phyloP scores from a whole-genome alignment of 92 coral and sea anemone species.

The Anthopleura xanthogrammica region DNA sequence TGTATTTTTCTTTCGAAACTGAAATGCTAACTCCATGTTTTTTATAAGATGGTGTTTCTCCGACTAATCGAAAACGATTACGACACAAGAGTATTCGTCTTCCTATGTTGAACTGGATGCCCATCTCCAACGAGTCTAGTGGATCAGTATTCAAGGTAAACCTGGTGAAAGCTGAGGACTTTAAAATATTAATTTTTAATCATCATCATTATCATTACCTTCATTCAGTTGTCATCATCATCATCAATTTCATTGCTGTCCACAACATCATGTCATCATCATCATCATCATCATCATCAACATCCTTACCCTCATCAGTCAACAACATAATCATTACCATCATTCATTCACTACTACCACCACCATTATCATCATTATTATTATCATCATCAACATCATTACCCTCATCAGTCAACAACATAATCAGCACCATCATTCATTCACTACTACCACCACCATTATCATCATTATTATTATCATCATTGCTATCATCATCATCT shows the following conservation, averaged over 20 bases:
- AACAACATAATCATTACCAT: too few species aligned
- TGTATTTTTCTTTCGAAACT: too few species aligned
- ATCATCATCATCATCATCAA: not conserved
- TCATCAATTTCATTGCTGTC: not conserved
- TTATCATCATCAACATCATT: too few species aligned
- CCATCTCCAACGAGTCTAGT: slow-evolving; percentile 44
- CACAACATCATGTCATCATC: not conserved
- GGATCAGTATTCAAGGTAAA: slow-evolving; percentile 79
- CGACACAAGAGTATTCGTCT: slow-evolving; percentile 70
- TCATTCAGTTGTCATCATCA: not conserved
- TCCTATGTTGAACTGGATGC: slow-evolving; percentile 95
- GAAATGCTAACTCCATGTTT: not conserved
- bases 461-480: too few species aligned
- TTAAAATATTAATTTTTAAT: not conserved
- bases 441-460: too few species aligned
- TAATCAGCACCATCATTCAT: too few species aligned
- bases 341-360: too few species aligned
- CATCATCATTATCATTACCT: not conserved
- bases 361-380: too few species aligned
- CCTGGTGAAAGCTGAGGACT: too few species aligned
- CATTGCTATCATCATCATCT: not conserved
- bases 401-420: not conserved
- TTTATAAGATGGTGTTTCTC: not conserved
- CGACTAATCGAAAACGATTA: slow-evolving; percentile 41
- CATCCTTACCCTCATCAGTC: not conserved